A percentile compares a stretch with the other conserved stretches of the same genome.
Evolutionary conservation across 2,113 vertebrate species (phyloP).

Genomic region (Camelus bactrianus): DNA sequence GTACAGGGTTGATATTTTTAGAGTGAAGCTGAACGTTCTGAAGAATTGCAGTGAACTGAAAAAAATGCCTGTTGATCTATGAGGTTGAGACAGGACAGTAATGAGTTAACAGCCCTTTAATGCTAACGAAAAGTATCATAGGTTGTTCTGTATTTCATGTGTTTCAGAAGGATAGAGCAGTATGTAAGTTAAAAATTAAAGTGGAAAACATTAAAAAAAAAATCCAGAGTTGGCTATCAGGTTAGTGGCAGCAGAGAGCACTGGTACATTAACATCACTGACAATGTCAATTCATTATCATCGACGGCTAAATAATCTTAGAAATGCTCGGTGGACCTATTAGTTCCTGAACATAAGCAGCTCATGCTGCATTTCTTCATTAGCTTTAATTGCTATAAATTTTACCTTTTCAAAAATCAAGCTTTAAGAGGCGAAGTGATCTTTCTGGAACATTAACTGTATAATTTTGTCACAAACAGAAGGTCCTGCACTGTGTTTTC

Average conservation of each 20-base stretch:
- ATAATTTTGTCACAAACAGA: constrained; percentile 91
- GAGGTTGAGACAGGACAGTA: constrained; percentile 53
- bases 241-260: constrained; percentile 79
- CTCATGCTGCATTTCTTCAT: constrained; percentile 92
- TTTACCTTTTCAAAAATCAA: constrained; percentile 91
- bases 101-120: constrained; percentile 55
- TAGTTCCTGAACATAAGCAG: constrained; percentile 92
- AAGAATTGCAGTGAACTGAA: constrained; percentile 50
- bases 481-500: constrained; percentile 88
- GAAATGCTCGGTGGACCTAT: constrained; percentile 91
- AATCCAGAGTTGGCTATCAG: constrained; percentile 78
- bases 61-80: constrained; percentile 37
- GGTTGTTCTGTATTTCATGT: constrained; percentile 62
- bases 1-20: constrained; percentile 60
- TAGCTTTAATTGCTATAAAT: constrained; percentile 92
- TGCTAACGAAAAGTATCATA: constrained; percentile 20
- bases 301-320: constrained; percentile 90
- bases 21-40: constrained; percentile 46
- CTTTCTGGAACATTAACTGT: constrained; percentile 92
- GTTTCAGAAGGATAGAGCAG: constrained; percentile 65
- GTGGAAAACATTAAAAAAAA: constrained; percentile 70
- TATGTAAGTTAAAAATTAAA: constrained; percentile 73
- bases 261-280: constrained; percentile 86
- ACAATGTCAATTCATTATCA: constrained; percentile 91
- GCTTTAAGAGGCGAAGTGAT: constrained; percentile 91